Conservation (phyloP, 1,140 invertebrate species). For the Euschistus heros region DNA sequence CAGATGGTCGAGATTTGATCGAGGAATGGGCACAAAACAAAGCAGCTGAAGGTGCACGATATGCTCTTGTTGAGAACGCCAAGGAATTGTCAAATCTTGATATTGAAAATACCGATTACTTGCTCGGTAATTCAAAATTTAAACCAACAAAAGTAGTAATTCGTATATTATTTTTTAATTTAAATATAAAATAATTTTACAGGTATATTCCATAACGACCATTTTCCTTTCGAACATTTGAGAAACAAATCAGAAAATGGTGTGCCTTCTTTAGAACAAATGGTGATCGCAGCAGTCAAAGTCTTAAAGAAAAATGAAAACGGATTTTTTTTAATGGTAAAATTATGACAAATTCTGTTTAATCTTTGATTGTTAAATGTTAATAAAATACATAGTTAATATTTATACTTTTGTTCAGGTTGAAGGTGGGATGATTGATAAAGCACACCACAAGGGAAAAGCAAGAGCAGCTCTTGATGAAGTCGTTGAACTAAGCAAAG, state of each 20-base stretch:
- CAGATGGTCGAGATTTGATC: conserved; percentile 38
- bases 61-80: conserved; percentile 33
- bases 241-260: conserved; percentile 1
- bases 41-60: conserved; percentile 24
- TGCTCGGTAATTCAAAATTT: conserved; percentile 35
- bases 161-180: too few relatives aligned
- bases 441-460: conserved; percentile 48
- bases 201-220: background rate
- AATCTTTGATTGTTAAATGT: too few relatives aligned
- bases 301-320: background rate
- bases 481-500: conserved; percentile 54
- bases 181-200: background rate
- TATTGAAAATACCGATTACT: conserved; percentile 40
- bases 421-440: conserved; percentile 63
- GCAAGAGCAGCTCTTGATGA: conserved; percentile 56
- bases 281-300: background rate
- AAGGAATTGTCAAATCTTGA: conserved; percentile 39
- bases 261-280: background rate
- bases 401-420: conserved; percentile 32
- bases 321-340: conserved; percentile 7
- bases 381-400: conserved; percentile 7
- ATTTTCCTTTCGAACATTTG: background rate
- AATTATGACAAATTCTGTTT: too few relatives aligned
- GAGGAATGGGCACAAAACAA: conserved; percentile 37
- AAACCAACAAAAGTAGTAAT: too few relatives aligned